A percentile compares a stretch with the other conserved stretches of the same genome.
phyloP scores from a whole-genome alignment of 1,140 invertebrate species.

The Whitmania pigra region DNA sequence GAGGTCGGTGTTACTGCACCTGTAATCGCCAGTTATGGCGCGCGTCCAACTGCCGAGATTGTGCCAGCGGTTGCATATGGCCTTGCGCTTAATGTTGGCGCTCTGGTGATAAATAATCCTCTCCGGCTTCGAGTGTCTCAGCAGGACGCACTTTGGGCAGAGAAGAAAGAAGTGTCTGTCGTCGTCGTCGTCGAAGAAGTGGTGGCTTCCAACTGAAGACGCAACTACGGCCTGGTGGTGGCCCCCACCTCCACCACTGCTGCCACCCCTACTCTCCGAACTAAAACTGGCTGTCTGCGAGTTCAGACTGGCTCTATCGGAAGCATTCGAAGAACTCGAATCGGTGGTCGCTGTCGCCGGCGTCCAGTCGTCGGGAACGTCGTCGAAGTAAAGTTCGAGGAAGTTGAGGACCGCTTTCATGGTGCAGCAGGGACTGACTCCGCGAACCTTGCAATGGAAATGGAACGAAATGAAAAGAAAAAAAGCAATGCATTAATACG shows the following conservation, averaged over 20 bases:
- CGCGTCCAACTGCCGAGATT: conserved; percentile 26
- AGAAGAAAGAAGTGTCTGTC: conserved; percentile 24
- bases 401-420: conserved; percentile 25
- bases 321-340: conserved; percentile 1
- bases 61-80: conserved; percentile 26
- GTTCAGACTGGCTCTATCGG: conserved; percentile 23
- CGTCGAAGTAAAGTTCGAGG: conserved; percentile 25
- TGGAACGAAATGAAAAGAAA: not conserved
- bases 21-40: conserved; percentile 24
- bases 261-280: conserved; percentile 11
- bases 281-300: conserved; percentile 15
- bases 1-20: conserved; percentile 18
- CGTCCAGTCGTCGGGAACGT: conserved; percentile 22
- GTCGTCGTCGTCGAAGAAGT: conserved; percentile 22
- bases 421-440: conserved; percentile 25
- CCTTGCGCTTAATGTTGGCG: conserved; percentile 20
- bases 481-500: too few relatives aligned
- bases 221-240: not conserved
- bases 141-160: conserved; percentile 25
- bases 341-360: not conserved
- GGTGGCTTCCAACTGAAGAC: conserved; percentile 7
- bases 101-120: conserved; percentile 21
- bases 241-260: conserved; percentile 16
- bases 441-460: conserved; percentile 9
- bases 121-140: conserved; percentile 25